Conservation (phyloP, 2,797 vertebrate species). For the Masticophis lateralis region DNA sequence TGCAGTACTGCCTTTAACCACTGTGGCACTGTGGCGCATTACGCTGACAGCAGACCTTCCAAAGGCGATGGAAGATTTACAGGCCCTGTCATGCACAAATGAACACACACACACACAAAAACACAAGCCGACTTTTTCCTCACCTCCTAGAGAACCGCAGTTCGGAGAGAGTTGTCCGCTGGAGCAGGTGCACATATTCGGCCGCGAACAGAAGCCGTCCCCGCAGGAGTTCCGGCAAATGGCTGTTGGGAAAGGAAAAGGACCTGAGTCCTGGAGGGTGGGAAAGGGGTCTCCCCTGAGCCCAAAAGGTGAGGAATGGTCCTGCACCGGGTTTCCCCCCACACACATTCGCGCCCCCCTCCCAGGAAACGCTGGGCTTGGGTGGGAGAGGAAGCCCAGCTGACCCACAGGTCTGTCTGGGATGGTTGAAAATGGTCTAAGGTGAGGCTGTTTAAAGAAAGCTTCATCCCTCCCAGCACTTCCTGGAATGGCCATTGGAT, state of each 20-base stretch:
- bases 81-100: no score
- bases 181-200: conserved; percentile 92
- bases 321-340: neutral
- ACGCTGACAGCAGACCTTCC: no score
- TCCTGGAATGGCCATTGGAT: neutral
- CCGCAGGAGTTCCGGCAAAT: conserved; percentile 90
- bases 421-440: neutral
- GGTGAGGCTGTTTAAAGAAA: no score
- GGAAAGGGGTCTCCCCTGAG: neutral
- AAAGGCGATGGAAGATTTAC: no score
- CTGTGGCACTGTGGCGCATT: no score
- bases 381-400: neutral
- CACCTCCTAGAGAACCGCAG: conserved; percentile 82
- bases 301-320: neutral
- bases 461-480: neutral
- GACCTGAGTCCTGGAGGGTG: neutral
- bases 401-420: rapidly evolving
- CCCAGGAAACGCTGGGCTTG: neutral
- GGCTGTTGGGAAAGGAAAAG: conserved; percentile 63
- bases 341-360: no score
- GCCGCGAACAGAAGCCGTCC: conserved; percentile 89
- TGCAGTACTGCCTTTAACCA: no score
- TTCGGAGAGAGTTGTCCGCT: conserved; percentile 89
- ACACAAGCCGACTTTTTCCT: conserved; percentile 22
- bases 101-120: rapidly evolving